phyloP scores from a whole-genome alignment of 2,888 invertebrate species.

The Agonum fuliginosum region DNA sequence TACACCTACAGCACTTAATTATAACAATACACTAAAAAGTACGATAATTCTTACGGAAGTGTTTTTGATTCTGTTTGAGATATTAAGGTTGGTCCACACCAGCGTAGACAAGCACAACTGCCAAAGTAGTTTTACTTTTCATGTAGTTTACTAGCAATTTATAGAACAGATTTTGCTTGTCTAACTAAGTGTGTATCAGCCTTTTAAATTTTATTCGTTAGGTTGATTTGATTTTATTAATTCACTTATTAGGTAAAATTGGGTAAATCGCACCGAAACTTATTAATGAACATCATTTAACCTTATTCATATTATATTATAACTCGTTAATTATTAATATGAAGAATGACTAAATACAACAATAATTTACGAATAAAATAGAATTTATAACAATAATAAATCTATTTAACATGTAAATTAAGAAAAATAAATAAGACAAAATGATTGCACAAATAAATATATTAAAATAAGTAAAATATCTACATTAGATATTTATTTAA shows the following conservation, averaged over 20 bases:
- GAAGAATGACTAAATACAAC: too few relatives aligned
- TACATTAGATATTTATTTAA: not conserved
- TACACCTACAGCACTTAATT: slow-evolving; percentile 50
- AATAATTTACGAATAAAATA: too few relatives aligned
- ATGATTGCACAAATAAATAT: not conserved
- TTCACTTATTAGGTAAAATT: not conserved
- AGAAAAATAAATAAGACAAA: too few relatives aligned
- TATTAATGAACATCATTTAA: not conserved
- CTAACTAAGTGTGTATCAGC: too few relatives aligned
- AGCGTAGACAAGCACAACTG: not conserved
- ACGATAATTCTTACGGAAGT: slow-evolving; percentile 39
- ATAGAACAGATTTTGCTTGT: too few relatives aligned
- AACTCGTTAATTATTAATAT: too few relatives aligned
- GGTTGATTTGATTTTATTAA: not conserved
- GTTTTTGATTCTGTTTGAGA: slow-evolving; percentile 41
- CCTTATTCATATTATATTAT: slow-evolving; percentile 3
- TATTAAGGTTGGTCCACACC: not conserved
- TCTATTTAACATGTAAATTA: too few relatives aligned
- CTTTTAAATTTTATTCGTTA: too few relatives aligned
- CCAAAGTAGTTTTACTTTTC: too few relatives aligned
- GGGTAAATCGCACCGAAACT: not conserved
- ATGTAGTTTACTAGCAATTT: too few relatives aligned
- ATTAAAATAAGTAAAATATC: not conserved
- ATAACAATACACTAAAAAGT: slow-evolving; percentile 46
- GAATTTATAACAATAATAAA: too few relatives aligned